Evolutionary conservation across 2,888 invertebrate species (phyloP), one percentile per base, ranked within the genome.

Genomic region (Chaitophorus viminalis): DNA sequence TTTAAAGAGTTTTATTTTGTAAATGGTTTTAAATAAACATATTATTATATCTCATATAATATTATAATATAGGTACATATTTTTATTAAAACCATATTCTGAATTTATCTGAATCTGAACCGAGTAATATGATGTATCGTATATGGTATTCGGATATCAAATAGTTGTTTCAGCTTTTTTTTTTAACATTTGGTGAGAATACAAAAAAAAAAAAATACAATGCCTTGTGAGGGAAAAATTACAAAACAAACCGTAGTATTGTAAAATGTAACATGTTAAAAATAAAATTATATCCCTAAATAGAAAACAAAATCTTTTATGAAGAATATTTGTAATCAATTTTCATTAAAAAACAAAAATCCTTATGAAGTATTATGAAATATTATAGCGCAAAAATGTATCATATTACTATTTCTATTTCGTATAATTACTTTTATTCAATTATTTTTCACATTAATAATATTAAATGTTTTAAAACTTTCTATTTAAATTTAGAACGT

Each of bases 101-200:
- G 21, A 68, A 39, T 36, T 36, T 65, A 68, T 68, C 65, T 65
- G 21, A 81, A 68, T 79, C 60, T 68, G 36, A 81, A 21, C 68
- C 36, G 68, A 81, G 39, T 81, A 81, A 68, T 81, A 81, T 11
- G 68, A 68, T 81, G 39, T 11, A 68, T 39, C 68, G 79, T 29
- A 68, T 29, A 81, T 68, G 39, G 68, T 81, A 68, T 81, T 81
- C 68, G 79, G 36, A 68, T 81, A 68, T 81, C 39, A 39, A 68
- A 68, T 11, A 29, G 21, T 79, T 36, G 36, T 60, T 79, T 65
- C 5, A 31, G 33, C 5, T 78, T 33, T 77, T 74, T 46, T 75
- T 78, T 17, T 60, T 33, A 68, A 29, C 68, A 11, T n/a, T 68
- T 8, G 6, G 68, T 68, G 68, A 68, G 29, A 29, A 29, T 25